Conservation (phyloP, 35 echinoderm and acorn worm genomes). For the Heliocidaris erythrogramma region DNA sequence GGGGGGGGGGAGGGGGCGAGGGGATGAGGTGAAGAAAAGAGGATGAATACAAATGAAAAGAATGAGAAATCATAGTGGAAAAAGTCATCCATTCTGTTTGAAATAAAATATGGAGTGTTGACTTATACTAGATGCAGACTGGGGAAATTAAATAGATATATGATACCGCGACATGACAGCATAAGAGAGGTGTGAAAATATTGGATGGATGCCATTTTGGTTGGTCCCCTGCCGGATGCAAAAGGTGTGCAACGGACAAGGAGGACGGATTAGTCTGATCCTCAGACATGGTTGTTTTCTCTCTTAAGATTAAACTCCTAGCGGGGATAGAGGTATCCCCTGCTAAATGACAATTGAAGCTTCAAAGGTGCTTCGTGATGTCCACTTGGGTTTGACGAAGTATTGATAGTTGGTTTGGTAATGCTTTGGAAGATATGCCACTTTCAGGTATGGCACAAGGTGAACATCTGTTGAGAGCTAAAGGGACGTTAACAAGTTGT, state of each 20-base stretch:
- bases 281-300: conserved; percentile 14
- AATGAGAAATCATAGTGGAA: neutral
- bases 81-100: conserved; percentile 29
- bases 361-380: neutral
- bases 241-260: conserved; percentile 12
- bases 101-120: conserved; percentile 49
- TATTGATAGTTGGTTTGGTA: neutral
- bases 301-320: neutral
- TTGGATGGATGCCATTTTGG: conserved; percentile 43
- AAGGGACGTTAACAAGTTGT: neutral
- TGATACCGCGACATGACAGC: conserved; percentile 25
- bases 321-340: neutral
- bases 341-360: neutral
- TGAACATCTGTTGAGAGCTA: neutral
- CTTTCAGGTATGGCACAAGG: neutral
- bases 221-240: conserved; percentile 25
- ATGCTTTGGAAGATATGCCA: neutral
- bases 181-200: conserved; percentile 11
- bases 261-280: conserved; percentile 18
- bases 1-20: neutral
- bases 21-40: neutral
- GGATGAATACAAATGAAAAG: neutral
- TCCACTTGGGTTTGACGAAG: neutral
- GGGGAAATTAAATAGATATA: conserved; percentile 53
- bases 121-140: neutral